A percentile compares a stretch with the other conserved stretches of the same genome.
phyloP scores from a whole-genome alignment of 2,888 invertebrate genomes.

The Portevinia maculata region DNA sequence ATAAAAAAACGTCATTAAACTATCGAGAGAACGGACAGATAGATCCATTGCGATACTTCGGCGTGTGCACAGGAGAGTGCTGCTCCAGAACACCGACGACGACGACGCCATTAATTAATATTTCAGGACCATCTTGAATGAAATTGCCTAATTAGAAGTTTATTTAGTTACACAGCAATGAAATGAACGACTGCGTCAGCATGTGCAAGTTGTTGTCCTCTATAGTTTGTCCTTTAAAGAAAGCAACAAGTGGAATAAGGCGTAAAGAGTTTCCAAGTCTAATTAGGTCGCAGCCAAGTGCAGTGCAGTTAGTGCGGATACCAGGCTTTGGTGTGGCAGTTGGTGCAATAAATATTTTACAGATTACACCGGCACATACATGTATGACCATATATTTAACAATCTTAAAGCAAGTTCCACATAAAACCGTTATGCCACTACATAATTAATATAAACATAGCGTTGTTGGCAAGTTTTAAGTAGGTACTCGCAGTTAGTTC shows the following conservation, averaged over 20 bases:
- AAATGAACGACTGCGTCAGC: background rate
- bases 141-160: slow-evolving; percentile 33
- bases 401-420: too few relatives aligned
- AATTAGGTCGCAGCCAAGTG: slow-evolving; percentile 31
- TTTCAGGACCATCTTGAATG: slow-evolving; percentile 8
- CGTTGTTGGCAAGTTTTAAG: slow-evolving; percentile 1
- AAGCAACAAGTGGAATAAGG: slow-evolving; percentile 12
- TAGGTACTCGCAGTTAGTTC: too few relatives aligned
- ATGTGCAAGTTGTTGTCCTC: background rate
- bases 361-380: slow-evolving; percentile 9
- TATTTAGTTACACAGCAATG: slow-evolving; percentile 10
- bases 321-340: background rate
- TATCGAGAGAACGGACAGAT: background rate
- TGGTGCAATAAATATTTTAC: slow-evolving; percentile 11
- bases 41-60: slow-evolving; percentile 1
- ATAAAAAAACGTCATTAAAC: background rate
- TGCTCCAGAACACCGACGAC: slow-evolving; percentile 3
- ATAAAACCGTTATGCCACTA: too few relatives aligned
- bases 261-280: background rate
- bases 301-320: background rate
- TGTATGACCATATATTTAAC: slow-evolving; percentile 22
- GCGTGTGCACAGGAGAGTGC: background rate
- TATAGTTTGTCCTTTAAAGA: background rate
- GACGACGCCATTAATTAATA: slow-evolving; percentile 30
- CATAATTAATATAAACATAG: slow-evolving; percentile 3